A percentile compares a stretch with the other conserved stretches of the same genome.
phyloP scores from a whole-genome alignment of 1,140 invertebrate genomes.

The Drosophila prosaltans region DNA sequence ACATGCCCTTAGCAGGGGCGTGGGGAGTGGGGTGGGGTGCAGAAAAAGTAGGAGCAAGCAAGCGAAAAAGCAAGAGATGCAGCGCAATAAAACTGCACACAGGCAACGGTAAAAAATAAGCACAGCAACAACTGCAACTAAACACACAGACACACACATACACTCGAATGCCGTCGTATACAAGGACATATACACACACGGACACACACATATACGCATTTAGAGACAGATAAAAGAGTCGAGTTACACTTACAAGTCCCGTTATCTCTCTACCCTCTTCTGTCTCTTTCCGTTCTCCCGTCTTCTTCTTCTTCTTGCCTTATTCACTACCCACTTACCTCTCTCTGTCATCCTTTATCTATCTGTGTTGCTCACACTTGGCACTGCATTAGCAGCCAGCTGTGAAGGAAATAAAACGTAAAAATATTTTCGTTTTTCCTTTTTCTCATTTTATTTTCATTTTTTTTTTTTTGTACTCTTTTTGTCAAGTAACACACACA shows the following conservation, averaged over 20 bases:
- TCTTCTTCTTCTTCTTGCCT: not conserved
- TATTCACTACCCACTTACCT: slow-evolving; percentile 8
- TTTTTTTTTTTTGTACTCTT: slow-evolving; percentile 6
- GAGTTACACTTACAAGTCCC: slow-evolving; percentile 46
- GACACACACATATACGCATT: not conserved
- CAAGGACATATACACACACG: slow-evolving; percentile 50
- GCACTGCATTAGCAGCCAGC: slow-evolving; percentile 75
- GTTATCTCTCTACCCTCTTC: not conserved
- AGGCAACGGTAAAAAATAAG: slow-evolving; percentile 33
- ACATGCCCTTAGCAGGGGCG: slow-evolving; percentile 16
- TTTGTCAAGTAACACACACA: slow-evolving; percentile 42
- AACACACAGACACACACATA: slow-evolving; percentile 35
- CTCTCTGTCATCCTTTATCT: slow-evolving; percentile 33
- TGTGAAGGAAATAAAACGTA: slow-evolving; percentile 78
- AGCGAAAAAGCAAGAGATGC: slow-evolving; percentile 57
- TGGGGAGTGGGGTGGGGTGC: too few relatives aligned
- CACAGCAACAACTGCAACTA: slow-evolving; percentile 46
- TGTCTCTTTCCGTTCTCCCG: slow-evolving; percentile 4
- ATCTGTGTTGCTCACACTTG: slow-evolving; percentile 30
- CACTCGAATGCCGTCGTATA: not conserved
- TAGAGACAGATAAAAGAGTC: slow-evolving; percentile 72
- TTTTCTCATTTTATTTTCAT: slow-evolving; percentile 3
- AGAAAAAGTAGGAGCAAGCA: too few relatives aligned
- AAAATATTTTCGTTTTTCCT: slow-evolving; percentile 58
- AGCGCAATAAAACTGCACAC: slow-evolving; percentile 39